Base-by-base conservation (phyloP, 2,797 vertebrate genomes). In the Masticophis lateralis region DNA sequence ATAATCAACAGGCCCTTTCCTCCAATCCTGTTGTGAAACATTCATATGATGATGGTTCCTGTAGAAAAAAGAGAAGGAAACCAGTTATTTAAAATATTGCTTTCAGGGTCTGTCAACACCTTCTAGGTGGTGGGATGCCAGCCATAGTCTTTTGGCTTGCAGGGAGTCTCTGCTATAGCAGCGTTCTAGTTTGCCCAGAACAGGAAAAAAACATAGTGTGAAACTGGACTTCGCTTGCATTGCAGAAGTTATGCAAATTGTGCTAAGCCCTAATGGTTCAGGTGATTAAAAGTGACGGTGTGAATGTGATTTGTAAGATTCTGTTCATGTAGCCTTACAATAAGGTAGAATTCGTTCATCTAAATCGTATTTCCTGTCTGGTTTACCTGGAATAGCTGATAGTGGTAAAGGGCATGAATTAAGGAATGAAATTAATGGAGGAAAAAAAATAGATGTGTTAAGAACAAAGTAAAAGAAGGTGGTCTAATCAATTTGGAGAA, bases 1-100 rank as follows among this genome's bases (percentile, higher is more conserved):
- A 4, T 51, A 3, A 0, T 27, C 0, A 0, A 12, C 25, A 9
- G 8, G 86, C 5, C 0, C 83, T 18, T 86, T 25, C 43, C 25
- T 0, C 22, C n/a, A 8, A 3, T 8, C 87, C 0, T 5, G n/a
- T 32, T 18, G 13, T 51, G 1, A 11, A 2, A 0, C 32, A 63
- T 91, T 66, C 2, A 22, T 0, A 0, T 1, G 22, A 0, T 74
- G 69, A 0, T 60, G 63, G 57, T 16, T 94, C 93, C 96, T 96
- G 28, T 10, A 87, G 93, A 79, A 94, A 89, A 87, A 22, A 5
- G 0, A 4, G 0, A 11, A 69, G 27, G 37, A 20, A 1, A 0
- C 12, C 6, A 16, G 69, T 28, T 61, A 59, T 57, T 28, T 43
- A 13, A 53, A 18, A 83, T 47, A 5, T 2, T 83, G 74, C 74